Evolutionary conservation across 2,113 vertebrate species (phyloP).

Genomic region (Crypturellus undulatus): DNA sequence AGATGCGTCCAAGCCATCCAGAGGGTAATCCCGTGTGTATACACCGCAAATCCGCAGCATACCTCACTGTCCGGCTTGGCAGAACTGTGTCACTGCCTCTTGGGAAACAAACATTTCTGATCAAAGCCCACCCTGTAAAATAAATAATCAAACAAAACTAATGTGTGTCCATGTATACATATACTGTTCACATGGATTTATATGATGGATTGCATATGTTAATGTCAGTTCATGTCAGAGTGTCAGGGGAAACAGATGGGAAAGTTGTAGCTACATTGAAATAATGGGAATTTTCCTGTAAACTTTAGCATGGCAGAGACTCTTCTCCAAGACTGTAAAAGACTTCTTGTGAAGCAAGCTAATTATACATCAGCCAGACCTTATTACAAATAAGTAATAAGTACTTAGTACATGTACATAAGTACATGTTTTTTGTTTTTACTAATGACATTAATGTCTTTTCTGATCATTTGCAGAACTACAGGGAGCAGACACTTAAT

Average conservation of each 20-base stretch:
- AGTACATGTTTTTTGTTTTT: constrained; percentile 64
- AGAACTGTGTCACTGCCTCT: neutral
- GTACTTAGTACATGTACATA: too few relatives aligned
- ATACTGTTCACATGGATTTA: neutral
- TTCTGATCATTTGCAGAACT: constrained; percentile 65
- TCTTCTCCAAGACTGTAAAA: constrained; percentile 13
- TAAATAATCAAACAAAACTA: constrained; percentile 40
- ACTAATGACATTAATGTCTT: constrained; percentile 62
- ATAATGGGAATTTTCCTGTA: neutral
- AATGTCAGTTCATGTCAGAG: neutral
- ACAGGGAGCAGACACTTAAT: constrained; percentile 17
- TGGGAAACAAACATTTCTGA: constrained; percentile 3
- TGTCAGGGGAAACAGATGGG: neutral
- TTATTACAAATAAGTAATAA: constrained; percentile 72
- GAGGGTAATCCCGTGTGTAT: neutral
- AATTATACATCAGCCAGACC: constrained; percentile 51
- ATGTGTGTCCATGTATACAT: neutral
- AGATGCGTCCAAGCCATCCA: neutral
- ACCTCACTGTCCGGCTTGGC: constrained; percentile 1
- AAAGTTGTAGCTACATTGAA: neutral
- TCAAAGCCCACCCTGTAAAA: constrained; percentile 19
- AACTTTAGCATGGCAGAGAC: constrained; percentile 12
- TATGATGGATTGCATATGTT: neutral
- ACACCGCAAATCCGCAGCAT: neutral
- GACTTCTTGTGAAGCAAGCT: constrained; percentile 12